Percentiles rank a stretch among this genome's conserved stretches.
phyloP scores from a whole-genome alignment of 2,113 vertebrate species.

The Zosterops pallidus region DNA sequence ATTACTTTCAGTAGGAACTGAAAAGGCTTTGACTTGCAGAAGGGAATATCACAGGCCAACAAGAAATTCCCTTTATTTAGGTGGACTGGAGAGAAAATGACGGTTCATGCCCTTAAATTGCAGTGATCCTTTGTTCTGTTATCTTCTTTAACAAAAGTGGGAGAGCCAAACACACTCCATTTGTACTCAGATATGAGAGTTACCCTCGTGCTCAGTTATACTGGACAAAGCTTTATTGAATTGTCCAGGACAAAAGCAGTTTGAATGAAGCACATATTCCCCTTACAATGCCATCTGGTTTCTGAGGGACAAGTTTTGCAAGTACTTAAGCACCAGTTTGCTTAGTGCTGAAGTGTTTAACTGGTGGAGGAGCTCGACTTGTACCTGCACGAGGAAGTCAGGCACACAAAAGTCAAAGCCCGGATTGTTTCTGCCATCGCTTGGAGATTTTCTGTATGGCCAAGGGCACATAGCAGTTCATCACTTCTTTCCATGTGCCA shows the following conservation, averaged over 20 bases:
- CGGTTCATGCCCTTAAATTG: background rate
- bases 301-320: background rate
- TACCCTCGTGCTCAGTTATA: background rate
- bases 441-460: background rate
- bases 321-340: background rate
- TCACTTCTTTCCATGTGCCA: background rate
- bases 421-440: background rate
- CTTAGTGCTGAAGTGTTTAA: background rate
- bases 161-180: conserved; percentile 18
- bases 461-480: background rate
- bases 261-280: background rate
- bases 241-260: background rate
- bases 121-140: conserved; percentile 27
- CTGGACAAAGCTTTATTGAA: background rate
- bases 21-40: conserved; percentile 15
- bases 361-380: background rate
- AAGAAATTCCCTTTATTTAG: background rate
- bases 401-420: background rate
- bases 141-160: conserved; percentile 15
- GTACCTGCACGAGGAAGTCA: background rate
- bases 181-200: background rate
- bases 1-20: background rate
- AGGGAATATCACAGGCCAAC: background rate
- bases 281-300: background rate
- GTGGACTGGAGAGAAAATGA: conserved; percentile 37